Evolutionary conservation across 2,797 vertebrate species (phyloP).

Genomic region (Fistularia commersonii): DNA sequence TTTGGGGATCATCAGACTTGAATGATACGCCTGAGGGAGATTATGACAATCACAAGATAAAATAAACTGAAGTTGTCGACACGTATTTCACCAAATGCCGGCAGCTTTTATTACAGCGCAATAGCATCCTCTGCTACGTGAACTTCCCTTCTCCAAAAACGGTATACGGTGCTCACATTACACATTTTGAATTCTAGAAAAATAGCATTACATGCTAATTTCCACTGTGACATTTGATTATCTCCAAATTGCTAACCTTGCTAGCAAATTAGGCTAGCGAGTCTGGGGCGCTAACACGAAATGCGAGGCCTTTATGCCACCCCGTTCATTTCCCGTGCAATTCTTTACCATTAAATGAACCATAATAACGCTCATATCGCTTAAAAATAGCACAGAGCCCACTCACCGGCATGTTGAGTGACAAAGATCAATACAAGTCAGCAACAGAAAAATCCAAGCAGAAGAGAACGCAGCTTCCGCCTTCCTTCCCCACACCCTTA

Average conservation of each 20-base stretch:
- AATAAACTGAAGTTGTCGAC: background rate
- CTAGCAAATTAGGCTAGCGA: constrained; percentile 41
- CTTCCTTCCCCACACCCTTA: constrained; percentile 69
- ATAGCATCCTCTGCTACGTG: too few relatives aligned
- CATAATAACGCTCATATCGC: accelerated
- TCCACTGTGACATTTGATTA: background rate
- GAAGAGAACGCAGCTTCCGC: constrained; percentile 67
- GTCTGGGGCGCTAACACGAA: constrained; percentile 12
- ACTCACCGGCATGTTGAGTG: constrained; percentile 81
- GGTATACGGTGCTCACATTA: too few relatives aligned
- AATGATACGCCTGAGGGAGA: constrained; percentile 89
- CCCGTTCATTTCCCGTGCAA: accelerated
- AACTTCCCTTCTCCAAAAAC: too few relatives aligned
- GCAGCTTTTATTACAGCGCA: background rate
- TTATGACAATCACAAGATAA: background rate
- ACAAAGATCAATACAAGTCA: constrained; percentile 49
- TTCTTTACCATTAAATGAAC: background rate
- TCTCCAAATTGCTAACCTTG: constrained; percentile 17
- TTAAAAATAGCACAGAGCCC: background rate
- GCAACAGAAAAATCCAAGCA: constrained; percentile 35
- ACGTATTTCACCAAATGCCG: background rate
- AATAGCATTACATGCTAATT: too few relatives aligned
- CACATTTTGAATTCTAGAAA: too few relatives aligned
- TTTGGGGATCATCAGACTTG: constrained; percentile 84
- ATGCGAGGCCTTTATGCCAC: background rate